Evolutionary conservation across 1,140 invertebrate species (phyloP), one percentile per base, ranked within the genome.

Genomic region (Micrasema minimum): DNA sequence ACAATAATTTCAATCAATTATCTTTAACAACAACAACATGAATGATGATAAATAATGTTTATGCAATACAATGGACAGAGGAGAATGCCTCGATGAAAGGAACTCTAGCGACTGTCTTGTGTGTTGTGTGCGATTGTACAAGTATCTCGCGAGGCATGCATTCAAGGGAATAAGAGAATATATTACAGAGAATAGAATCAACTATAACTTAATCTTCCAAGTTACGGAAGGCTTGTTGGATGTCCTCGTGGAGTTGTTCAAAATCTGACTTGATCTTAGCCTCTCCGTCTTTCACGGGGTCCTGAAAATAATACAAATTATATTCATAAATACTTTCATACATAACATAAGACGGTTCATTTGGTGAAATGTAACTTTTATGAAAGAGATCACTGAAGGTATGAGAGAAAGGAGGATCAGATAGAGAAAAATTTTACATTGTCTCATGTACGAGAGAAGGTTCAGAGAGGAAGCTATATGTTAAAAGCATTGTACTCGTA

Each of bases 221-320:
- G 87, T 99, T 99, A 82, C 98, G 93, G 89, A 99, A 99, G 77
- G 95, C 94, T 79, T 95, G 93, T 78, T 96, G 93, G 86, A 98
- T 96, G 79, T 96, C 93, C 85, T 99, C 96, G 71, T 96, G 88
- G 20, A 98, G 83, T 79, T 97, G 95, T 79, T 99, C 97, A 80
- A 96, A 99, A 78, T 99, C 96, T 50, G 94, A 90, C 83, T 95
- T 96, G 81, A 99, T 98, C 85, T 99, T 99, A 2, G 90, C 89
- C 82, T 99, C 97, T 38, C 97, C 97, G 75, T 99, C 97, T 87
- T 97, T 97, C 7, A 97, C 92, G 38, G 98, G 97, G 85, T 99
- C 97, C 93, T 97, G 79, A 66, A 86, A 78, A 41, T n/a, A 41
- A 45, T 20, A 22, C 46, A 48, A 11, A 20, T n/a, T 20, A 20